Percentiles rank a stretch among this genome's conserved stretches.
Evolutionary conservation across 2,113 vertebrate genomes (phyloP).

Genomic region (Campylomormyrus numenius): DNA sequence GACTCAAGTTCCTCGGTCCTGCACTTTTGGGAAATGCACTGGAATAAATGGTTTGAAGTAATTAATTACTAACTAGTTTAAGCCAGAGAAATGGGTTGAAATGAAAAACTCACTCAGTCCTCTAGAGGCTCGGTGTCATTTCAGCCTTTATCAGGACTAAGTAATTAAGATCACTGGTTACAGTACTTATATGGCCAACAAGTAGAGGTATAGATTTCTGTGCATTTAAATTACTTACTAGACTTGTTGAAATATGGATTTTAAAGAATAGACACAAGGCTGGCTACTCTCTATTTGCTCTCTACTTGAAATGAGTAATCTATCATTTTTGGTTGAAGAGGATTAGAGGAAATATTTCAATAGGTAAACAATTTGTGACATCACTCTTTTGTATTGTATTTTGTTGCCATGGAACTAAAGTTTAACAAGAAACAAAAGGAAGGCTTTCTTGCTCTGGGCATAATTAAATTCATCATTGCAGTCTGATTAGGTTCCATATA

Average conservation of each 20-base stretch:
- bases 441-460: not conserved
- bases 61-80: not conserved
- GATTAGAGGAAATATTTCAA: not conserved
- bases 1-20: not conserved
- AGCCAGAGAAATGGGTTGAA: not conserved
- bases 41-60: not conserved
- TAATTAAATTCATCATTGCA: not conserved
- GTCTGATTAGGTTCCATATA: not conserved
- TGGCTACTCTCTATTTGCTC: not conserved
- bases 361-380: not conserved
- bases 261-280: not conserved
- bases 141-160: not conserved
- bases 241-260: not conserved
- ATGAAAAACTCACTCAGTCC: not conserved
- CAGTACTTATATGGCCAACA: not conserved
- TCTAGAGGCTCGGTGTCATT: not conserved
- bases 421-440: not conserved
- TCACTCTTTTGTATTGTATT: not conserved
- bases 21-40: not conserved
- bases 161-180: not conserved
- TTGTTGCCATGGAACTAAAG: not conserved
- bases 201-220: not conserved
- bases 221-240: not conserved
- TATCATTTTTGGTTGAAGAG: not conserved
- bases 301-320: not conserved